Percentiles rank a stretch among this genome's conserved stretches.
phyloP scores from a whole-genome alignment of 2,797 vertebrate genomes.

The Megalops cyprinoides region DNA sequence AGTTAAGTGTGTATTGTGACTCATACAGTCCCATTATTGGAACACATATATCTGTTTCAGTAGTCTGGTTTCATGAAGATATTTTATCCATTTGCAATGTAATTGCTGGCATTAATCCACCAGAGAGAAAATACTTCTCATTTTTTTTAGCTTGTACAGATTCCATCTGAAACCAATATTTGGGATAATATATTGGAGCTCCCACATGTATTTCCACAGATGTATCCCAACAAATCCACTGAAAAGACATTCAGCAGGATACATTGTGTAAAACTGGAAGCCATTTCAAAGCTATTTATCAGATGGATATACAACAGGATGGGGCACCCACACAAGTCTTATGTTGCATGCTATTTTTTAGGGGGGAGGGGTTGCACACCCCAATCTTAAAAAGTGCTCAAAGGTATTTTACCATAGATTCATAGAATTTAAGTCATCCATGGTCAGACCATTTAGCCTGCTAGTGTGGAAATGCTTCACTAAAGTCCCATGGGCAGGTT shows the following conservation, averaged over 20 bases:
- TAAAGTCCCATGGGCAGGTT: neutral
- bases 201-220: conserved; percentile 13
- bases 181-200: conserved; percentile 9
- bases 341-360: neutral
- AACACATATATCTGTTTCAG: conserved; percentile 28
- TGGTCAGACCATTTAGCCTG: neutral
- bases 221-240: conserved; percentile 2
- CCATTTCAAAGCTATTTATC: conserved; percentile 26
- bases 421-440: neutral
- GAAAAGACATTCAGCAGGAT: neutral
- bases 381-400: neutral
- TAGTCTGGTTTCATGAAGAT: conserved; percentile 31
- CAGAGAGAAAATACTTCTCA: conserved; percentile 27
- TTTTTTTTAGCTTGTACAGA: conserved; percentile 14
- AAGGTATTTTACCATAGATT: neutral
- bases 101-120: conserved; percentile 38
- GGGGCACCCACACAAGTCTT: conserved; percentile 4
- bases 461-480: neutral
- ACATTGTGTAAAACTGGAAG: conserved; percentile 20
- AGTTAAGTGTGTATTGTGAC: conserved; percentile 32
- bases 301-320: conserved; percentile 14
- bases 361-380: too few species aligned
- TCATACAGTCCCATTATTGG: conserved; percentile 33
- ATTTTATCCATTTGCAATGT: conserved; percentile 33
- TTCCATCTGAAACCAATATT: conserved; percentile 18